Base-by-base conservation (phyloP, 1,140 invertebrate genomes). In the Chrysoperla carnea region DNA sequence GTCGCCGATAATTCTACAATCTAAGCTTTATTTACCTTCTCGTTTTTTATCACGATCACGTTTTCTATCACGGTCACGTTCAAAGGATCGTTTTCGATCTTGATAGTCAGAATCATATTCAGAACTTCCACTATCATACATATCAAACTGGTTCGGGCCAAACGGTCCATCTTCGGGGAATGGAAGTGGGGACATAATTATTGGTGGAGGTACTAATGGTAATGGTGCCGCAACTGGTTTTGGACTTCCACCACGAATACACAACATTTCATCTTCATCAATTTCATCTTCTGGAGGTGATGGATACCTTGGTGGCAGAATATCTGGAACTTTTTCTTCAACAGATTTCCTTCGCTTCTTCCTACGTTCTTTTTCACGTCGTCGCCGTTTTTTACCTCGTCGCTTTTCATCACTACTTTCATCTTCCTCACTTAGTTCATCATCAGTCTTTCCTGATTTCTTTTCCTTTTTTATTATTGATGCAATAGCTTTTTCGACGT, bases 241-340 rank as follows among this genome's bases (percentile, higher is more conserved):
- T 7, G 73, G 74, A 39, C 73, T 75, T 29, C 78, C 81, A 39
- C 82, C 81, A 35, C 82, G 66, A 6, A 84, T 69, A 57, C 79
- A 83, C 52, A 85, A 62, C 74, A 82, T 78, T 55, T 84, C 81
- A 50, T 75, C 78, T 52, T 86, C 81, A 55, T 81, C 77, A 39
- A 80, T 70, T 47, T 76, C 74, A 40, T 69, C 67, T 27, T 71
- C 68, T 59, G 62, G 39, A 55, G 65, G 43, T 14, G 50, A 50
- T 29, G 35, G 36, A 43, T 46, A 33, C 58, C 59, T 54, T 63
- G 67, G 49, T 66, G 70, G 59, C 63, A 67, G 37, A 29, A 46
- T 47, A 37, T 45, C 44, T 14, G 51, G 48, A n/a, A 17, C 11
- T 46, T 52, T 39, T 9, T 31, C 9, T 17, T 46, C 37, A 17